Evolutionary conservation across 1,140 invertebrate genomes (phyloP), one percentile per base, ranked within the genome.

Genomic region (Drosophila navojoa): DNA sequence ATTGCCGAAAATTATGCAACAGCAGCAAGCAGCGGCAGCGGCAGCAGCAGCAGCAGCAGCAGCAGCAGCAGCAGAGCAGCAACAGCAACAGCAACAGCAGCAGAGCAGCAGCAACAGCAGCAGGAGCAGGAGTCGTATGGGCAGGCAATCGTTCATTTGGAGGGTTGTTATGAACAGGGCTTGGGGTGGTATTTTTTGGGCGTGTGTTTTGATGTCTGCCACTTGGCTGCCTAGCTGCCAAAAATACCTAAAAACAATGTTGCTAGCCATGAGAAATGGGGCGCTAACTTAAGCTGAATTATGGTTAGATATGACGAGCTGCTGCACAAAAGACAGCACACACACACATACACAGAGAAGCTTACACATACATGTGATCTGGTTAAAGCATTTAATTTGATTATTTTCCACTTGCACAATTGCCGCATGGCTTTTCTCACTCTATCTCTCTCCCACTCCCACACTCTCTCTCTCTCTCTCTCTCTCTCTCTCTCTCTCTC

Each of bases 1-100:
- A 90, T 81, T 90, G 85, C 77, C 85, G 84, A 89, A 89, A 87
- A 87, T 89, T 87, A 87, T 86, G 84, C 82, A 86, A 89, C 81
- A 86, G 81, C 82, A 85, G 38, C 58, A 58, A 47, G 47, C 7
- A 47, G 35, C 15, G 35, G 10, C 1, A 44, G 42, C 15, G 42
- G 38, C 19, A 2, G 19, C 19, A 22, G 19, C 19, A 2, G 19
- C 19, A 5, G 53, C 11, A 49, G 38, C 16, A 42, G 47, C 16
- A 68, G 10, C 22, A 35, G 58, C 19, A 3, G 27, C 27, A 29
- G 27, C 27, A 29, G 27, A 29, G 27, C 35, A 53, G 38, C 55
- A 44, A 15, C 38, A 68, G 25, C n/a, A n/a, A n/a, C 16, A 68
- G 27, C 1, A 22, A 3, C 19, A 32, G 66, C 15, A 40, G 47